Evolutionary conservation across 2,888 invertebrate genomes (phyloP).

Genomic region (Scrobipalpa atriplicella): DNA sequence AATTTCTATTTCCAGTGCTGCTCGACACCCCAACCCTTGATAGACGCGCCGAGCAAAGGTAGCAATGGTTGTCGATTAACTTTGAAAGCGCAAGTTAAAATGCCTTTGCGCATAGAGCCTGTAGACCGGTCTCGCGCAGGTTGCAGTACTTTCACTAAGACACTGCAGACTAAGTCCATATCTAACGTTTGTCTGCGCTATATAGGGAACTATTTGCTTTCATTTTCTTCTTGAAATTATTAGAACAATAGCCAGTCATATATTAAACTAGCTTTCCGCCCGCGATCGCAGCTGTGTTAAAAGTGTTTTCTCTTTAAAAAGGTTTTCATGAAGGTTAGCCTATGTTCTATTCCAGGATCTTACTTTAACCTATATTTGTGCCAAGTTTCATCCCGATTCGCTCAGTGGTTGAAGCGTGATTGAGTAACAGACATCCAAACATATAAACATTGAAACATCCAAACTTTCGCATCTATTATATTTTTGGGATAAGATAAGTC

Average conservation of each 20-base stretch:
- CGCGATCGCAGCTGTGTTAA: too few species aligned
- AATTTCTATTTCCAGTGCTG: not conserved
- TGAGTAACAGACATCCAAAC: too few species aligned
- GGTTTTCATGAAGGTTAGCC: too few species aligned
- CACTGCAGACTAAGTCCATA: conserved; percentile 7
- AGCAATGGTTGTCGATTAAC: not conserved
- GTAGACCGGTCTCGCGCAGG: not conserved
- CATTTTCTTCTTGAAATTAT: not conserved
- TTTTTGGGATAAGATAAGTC: too few species aligned
- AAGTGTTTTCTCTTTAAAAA: too few species aligned
- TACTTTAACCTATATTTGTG: too few species aligned
- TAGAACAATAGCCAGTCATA: not conserved
- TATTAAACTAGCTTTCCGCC: too few species aligned
- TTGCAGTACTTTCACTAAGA: conserved; percentile 7
- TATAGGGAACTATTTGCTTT: conserved; percentile 2
- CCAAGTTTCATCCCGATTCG: too few species aligned
- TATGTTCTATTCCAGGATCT: too few species aligned
- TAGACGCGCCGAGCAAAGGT: not conserved
- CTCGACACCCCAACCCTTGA: not conserved
- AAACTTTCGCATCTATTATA: too few species aligned
- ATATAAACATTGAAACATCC: too few species aligned
- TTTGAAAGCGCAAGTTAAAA: not conserved
- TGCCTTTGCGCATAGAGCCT: not conserved
- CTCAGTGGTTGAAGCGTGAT: too few species aligned
- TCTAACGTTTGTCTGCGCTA: not conserved